Evolutionary conservation across 2,797 vertebrate species (phyloP), one percentile per base, ranked within the genome.

Genomic region (Manis pentadactyla): DNA sequence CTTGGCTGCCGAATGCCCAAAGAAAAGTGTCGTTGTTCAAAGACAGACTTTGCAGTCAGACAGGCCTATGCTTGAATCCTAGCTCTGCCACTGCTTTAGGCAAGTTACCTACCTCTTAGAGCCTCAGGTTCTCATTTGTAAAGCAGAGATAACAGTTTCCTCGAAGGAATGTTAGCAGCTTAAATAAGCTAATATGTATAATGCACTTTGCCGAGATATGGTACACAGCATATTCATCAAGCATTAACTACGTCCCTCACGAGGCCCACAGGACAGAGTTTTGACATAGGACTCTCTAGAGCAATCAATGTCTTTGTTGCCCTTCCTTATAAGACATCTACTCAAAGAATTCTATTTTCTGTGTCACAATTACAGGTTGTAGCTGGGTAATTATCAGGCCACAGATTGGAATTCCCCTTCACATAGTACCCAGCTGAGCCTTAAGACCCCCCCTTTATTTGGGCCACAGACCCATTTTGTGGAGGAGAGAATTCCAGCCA

Each of bases 61-160:
- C 14, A 3, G 27, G 25, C 68, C 71, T 59, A 3, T 13, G 29
- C 66, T 92, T 81, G 66, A 42, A 74, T n/a, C 64, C 59, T 95
- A 42, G 21, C 57, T 68, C 23, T 57, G 31, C 59, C 49, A 9
- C 19, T 61, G 12, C 74, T 84, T 39, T 74, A 77, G 31, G 59
- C 84, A 77, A 7, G 31, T 73, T 53, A 46, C 29, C 92, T 73
- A 51, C 61, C 15, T 87, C 93, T 91, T 79, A 42, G 46, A 92
- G 69, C 74, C 83, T 93, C 75, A 23, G 42, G 71, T 93, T 94
- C 66, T 85, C 75, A 73, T 81, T 68, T 66, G 55, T 77, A 27
- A 92, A 85, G 4, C 61, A 27, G 9, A 94, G 31, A n/a, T 34
- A 51, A 39, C 57, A 4, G 29, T 75, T 89, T 27, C n/a, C 77